Conservation (phyloP, 2,113 vertebrate species). For the Copsychus sechellarum region DNA sequence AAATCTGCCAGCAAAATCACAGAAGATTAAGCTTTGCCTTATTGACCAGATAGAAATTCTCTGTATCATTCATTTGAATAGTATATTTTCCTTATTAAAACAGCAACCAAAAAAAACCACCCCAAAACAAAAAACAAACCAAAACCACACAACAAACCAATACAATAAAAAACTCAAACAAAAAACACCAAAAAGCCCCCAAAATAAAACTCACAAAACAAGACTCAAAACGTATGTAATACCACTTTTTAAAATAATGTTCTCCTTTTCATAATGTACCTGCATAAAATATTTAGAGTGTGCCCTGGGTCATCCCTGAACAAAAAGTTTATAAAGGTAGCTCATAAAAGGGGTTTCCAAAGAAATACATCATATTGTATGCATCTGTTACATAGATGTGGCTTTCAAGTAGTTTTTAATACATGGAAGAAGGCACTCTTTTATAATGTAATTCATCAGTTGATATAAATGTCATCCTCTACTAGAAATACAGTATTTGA, state of each 20-base stretch:
- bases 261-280: not conserved
- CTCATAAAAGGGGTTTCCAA: not conserved
- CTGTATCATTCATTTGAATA: not conserved
- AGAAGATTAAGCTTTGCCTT: not conserved
- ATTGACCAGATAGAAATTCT: not conserved
- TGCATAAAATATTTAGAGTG: not conserved
- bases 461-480: not conserved
- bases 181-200: not conserved
- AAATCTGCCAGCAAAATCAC: not conserved
- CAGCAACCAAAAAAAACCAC: not conserved
- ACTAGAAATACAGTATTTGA: not conserved
- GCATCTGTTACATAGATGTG: not conserved
- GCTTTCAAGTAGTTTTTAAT: not conserved
- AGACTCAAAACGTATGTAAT: not conserved
- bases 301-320: not conserved
- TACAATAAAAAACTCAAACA: not conserved
- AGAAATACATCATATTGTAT: not conserved
- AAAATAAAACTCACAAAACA: not conserved
- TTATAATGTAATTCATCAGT: not conserved
- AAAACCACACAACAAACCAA: too few species aligned
- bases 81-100: not conserved
- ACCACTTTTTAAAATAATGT: not conserved
- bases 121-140: too few species aligned
- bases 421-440: not conserved
- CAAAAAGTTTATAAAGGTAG: not conserved